A percentile compares a stretch with the other conserved stretches of the same genome.
Conservation (phyloP, 2,113 vertebrate species). For the Todiramphus chloris region DNA sequence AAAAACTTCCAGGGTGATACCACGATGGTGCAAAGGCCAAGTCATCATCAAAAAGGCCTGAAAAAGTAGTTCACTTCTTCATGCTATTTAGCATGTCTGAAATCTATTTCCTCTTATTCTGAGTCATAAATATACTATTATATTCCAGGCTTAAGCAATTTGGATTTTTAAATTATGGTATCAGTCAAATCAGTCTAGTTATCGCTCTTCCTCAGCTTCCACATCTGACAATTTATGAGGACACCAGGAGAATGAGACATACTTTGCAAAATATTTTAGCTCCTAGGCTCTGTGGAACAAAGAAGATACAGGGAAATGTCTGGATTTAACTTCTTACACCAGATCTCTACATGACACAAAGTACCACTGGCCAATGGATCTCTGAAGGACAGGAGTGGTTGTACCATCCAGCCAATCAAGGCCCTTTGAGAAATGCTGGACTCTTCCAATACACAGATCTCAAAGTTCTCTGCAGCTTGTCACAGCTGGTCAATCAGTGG, state of each 20-base stretch:
- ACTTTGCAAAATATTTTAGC: background rate
- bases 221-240: background rate
- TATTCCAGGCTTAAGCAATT: background rate
- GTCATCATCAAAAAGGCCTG: background rate
- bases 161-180: background rate
- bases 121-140: background rate
- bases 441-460: background rate
- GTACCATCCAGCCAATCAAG: background rate
- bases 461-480: background rate
- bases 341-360: background rate
- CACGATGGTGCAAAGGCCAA: background rate
- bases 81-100: background rate
- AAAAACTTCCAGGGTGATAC: background rate
- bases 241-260: background rate
- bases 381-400: background rate
- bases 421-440: background rate
- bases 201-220: background rate
- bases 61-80: constrained; percentile 8
- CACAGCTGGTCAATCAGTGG: background rate
- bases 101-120: background rate
- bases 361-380: background rate
- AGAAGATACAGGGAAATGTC: background rate
- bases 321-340: background rate
- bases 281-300: background rate
- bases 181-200: background rate